These are phyloP conservation scores for Gari tellinella DNA, from an alignment of 2,888 invertebrate genomes.

Conservation along the genomic window DNA sequence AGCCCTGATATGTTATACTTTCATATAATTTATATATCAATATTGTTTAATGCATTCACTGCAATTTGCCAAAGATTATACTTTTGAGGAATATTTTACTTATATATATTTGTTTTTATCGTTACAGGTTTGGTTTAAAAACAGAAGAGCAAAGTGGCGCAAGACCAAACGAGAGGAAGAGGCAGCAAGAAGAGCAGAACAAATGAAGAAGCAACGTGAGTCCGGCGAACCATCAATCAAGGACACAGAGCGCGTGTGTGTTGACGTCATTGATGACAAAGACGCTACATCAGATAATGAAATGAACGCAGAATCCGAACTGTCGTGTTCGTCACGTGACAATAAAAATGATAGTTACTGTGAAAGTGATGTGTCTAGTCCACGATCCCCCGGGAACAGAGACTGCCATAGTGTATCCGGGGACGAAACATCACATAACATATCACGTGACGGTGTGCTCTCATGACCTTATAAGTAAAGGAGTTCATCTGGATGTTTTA, in stretches of 20 bases:
- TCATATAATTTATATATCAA: no score
- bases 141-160: conserved; percentile 97
- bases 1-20: no score
- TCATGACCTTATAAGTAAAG: conserved; percentile 17
- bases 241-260: conserved; percentile 45
- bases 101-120: neutral
- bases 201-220: conserved; percentile 32
- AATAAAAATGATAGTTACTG: conserved; percentile 57
- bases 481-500: no score
- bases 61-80: no score
- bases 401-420: conserved; percentile 45
- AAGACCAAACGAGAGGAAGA: conserved; percentile 93
- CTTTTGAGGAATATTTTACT: neutral
- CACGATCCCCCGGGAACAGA: conserved; percentile 46
- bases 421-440: conserved; percentile 40
- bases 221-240: conserved; percentile 20
- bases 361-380: conserved; percentile 61
- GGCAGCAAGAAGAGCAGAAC: conserved; percentile 57
- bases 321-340: conserved; percentile 52
- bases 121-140: conserved; percentile 97
- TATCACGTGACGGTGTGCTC: conserved; percentile 35
- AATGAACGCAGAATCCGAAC: conserved; percentile 38
- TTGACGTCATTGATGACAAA: conserved; percentile 57
- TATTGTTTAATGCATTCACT: no score
- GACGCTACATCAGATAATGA: conserved; percentile 49